A percentile compares a stretch with the other conserved stretches of the same genome.
These are phyloP conservation scores for Ptychodera flava DNA, from an alignment of 35 echinoderm and acorn worm species.

Conservation along the genomic window DNA sequence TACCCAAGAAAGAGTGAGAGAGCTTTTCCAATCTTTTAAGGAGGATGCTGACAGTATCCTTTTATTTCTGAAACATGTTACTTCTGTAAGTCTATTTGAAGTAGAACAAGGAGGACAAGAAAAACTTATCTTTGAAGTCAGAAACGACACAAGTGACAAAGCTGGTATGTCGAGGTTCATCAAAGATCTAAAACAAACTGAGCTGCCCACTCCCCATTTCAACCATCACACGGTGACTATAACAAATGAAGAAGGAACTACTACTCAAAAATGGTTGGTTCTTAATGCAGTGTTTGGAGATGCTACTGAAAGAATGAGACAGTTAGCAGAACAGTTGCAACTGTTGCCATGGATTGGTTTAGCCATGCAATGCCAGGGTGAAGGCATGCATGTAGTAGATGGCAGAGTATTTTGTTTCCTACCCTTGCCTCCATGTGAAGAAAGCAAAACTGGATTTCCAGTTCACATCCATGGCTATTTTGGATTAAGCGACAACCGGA, in stretches of 20 bases:
- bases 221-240: background rate
- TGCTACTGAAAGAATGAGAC: background rate
- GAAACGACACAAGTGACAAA: background rate
- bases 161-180: background rate
- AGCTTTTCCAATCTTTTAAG: slow-evolving; percentile 51
- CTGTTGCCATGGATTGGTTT: slow-evolving; percentile 44
- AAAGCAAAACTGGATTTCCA: slow-evolving; percentile 54
- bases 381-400: background rate
- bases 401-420: slow-evolving; percentile 89
- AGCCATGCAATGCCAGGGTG: background rate
- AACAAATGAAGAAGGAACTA: background rate
- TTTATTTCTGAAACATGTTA: slow-evolving; percentile 65
- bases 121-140: background rate
- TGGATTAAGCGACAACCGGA: slow-evolving; percentile 62
- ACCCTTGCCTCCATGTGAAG: slow-evolving; percentile 54
- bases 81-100: slow-evolving; percentile 6
- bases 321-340: slow-evolving; percentile 12
- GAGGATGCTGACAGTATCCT: slow-evolving; percentile 51
- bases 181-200: background rate
- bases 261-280: background rate
- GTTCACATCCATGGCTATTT: slow-evolving; percentile 91
- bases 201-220: background rate
- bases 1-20: slow-evolving; percentile 15
- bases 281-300: background rate
- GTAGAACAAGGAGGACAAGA: background rate